Percentiles rank a stretch among this genome's conserved stretches.
These are phyloP conservation scores for Gorsachius magnificus DNA, from an alignment of 2,797 vertebrate species.

Conservation along the genomic window DNA sequence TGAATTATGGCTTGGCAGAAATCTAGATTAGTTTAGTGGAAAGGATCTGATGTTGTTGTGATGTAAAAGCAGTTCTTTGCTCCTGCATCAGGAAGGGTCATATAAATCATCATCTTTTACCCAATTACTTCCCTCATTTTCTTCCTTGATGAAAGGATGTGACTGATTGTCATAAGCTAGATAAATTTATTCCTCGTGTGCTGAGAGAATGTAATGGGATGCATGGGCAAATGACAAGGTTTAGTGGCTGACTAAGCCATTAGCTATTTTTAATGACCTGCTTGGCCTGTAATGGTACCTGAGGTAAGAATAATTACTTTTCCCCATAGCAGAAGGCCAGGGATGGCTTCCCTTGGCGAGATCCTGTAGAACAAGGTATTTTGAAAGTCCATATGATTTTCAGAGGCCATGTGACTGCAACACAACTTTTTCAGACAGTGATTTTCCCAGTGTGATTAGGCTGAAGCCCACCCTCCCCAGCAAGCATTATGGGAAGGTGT, in stretches of 20 bases:
- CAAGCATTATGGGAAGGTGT: background rate
- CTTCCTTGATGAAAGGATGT: background rate
- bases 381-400: background rate
- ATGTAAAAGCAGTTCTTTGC: background rate
- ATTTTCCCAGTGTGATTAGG: background rate
- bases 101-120: constrained; percentile 12
- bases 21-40: background rate
- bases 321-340: background rate
- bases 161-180: background rate
- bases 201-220: background rate
- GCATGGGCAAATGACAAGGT: background rate
- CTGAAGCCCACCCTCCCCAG: background rate
- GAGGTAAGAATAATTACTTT: background rate
- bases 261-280: background rate
- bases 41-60: background rate
- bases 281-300: background rate
- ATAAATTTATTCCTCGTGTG: background rate
- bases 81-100: background rate
- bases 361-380: background rate
- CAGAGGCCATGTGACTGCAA: background rate
- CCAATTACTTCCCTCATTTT: background rate
- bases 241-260: background rate
- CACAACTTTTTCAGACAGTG: background rate
- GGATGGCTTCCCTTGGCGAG: background rate
- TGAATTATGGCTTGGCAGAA: constrained; percentile 4